Evolutionary conservation across 2,113 vertebrate species (phyloP).

Genomic region (Vicugna pacos): DNA sequence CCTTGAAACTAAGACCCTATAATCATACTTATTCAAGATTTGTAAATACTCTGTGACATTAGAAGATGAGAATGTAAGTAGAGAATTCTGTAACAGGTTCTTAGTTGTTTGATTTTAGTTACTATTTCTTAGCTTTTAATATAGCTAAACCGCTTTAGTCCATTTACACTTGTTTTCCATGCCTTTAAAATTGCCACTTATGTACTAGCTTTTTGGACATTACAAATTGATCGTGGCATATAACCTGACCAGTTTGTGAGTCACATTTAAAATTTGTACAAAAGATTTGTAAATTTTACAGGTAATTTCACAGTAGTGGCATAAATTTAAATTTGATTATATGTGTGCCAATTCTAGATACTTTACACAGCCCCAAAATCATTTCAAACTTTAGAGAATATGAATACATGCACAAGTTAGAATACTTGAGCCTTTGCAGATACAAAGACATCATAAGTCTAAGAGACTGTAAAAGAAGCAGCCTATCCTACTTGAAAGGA

Average conservation of each 20-base stretch:
- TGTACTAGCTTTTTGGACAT: not conserved
- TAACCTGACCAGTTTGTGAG: not conserved
- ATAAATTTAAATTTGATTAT: slow-evolving; percentile 49
- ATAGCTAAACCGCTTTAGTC: not conserved
- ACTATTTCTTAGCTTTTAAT: slow-evolving; percentile 28
- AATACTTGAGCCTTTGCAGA: not conserved
- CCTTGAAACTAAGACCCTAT: not conserved
- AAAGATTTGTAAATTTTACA: slow-evolving; percentile 12
- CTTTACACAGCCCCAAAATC: not conserved
- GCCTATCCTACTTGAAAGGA: not conserved
- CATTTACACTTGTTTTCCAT: slow-evolving; percentile 15
- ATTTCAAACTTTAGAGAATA: not conserved
- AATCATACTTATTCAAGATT: slow-evolving; percentile 18
- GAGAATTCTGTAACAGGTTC: not conserved
- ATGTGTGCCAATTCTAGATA: not conserved
- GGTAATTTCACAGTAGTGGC: not conserved
- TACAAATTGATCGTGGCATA: not conserved
- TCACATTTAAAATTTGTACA: not conserved
- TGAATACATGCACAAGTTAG: not conserved
- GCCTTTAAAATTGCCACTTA: slow-evolving; percentile 19
- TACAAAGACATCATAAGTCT: not conserved
- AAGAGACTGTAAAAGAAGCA: not conserved
- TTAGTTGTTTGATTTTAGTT: slow-evolving; percentile 45
- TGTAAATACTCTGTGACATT: not conserved
- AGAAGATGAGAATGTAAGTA: slow-evolving; percentile 39